Conservation (phyloP, 2,888 invertebrate species). For the Pheosia tremula region DNA sequence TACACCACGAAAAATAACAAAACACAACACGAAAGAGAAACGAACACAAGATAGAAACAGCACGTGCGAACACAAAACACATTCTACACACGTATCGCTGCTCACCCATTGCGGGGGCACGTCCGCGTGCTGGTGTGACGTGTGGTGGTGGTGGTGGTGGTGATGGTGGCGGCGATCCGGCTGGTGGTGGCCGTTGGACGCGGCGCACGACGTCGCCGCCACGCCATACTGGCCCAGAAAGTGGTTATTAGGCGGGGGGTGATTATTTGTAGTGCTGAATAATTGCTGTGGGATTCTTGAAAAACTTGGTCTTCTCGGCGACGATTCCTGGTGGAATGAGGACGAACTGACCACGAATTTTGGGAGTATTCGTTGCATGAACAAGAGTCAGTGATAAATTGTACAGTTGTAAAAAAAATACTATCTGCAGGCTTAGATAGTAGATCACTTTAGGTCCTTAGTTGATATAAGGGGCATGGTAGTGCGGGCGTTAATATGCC, state of each 20-base stretch:
- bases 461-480: too few relatives aligned
- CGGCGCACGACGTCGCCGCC: constrained; percentile 81
- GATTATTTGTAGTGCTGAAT: not conserved
- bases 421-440: too few relatives aligned
- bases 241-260: constrained; percentile 2
- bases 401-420: too few relatives aligned
- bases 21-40: constrained; percentile 6
- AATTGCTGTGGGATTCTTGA: too few relatives aligned
- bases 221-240: constrained; percentile 71
- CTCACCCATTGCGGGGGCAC: constrained; percentile 77
- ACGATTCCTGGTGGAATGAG: too few relatives aligned
- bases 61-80: constrained; percentile 6
- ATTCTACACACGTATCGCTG: constrained; percentile 17
- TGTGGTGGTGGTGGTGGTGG: constrained; percentile 74
- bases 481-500: too few relatives aligned
- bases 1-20: not conserved
- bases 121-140: constrained; percentile 71
- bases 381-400: too few relatives aligned
- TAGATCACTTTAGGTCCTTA: too few relatives aligned
- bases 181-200: constrained; percentile 78
- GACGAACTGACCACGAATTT: too few relatives aligned
- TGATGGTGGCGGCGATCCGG: constrained; percentile 71
- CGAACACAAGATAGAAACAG: constrained; percentile 8
- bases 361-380: too few relatives aligned
- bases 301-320: too few relatives aligned